Base-by-base conservation (phyloP, 2,888 invertebrate genomes). In the Parelbella ahira region DNA sequence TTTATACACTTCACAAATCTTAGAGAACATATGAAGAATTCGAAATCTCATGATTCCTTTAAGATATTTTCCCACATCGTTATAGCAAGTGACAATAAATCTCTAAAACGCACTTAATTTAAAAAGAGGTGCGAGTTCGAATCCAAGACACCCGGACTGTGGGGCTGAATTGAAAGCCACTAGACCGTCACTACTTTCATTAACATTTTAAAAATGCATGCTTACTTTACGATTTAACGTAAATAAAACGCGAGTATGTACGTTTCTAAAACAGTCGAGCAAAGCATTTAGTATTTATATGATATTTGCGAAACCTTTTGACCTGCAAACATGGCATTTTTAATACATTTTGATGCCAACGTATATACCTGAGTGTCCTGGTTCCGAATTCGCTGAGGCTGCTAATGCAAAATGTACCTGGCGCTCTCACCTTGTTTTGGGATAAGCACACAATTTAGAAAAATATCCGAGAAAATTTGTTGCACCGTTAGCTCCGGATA, bases 351-450 rank as follows among this genome's bases (percentile, higher is more conserved):
- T 68, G 63, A 69, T 65, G 67, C 60, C 9, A 20, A 56, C 56
- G 47, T 58, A 53, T 55, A 60, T 58, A 67, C 64, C 61, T 59
- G 57, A 60, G 59, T 63, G 18, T 53, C 57, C 41, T 48, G 52
- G 54, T 56, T 45, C 45, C 37, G 44, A 53, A 59, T 50, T 38
- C 61, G 75, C 73, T 78, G 77, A 73, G 58, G 60, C 60, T 66
- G 67, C 66, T 71, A 62, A 70, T 68, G 59, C 58, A 74, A 70
- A 73, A 71, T 67, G 60, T 61, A 72, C 66, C 50, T 53, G 33
- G 50, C 52, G 49, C 59, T 56, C 58, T 69, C 68, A 58, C 63
- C 55, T 61, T 54, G 64, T 62, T 61, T 63, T 51, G 50, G 56
- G 51, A 62, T 57, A 56, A 57, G 57, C 54, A 53, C 56, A 51